Evolutionary conservation across 2,113 vertebrate species (phyloP).

Genomic region (Equus quagga): DNA sequence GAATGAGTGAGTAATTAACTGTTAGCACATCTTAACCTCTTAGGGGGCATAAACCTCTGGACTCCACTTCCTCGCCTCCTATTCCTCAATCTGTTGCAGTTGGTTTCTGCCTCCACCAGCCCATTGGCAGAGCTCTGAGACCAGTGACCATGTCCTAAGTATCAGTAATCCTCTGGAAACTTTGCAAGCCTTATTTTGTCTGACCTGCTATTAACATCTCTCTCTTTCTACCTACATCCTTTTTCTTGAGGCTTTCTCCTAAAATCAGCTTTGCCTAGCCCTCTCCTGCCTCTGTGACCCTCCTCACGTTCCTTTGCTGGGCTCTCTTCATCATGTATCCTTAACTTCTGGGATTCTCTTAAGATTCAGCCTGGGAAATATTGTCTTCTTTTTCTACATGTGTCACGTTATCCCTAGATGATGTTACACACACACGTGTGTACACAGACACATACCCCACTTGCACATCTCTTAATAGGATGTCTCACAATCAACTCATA

Average conservation of each 20-base stretch:
- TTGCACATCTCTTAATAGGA: not conserved
- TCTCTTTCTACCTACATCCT: not conserved
- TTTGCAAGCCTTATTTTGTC: not conserved
- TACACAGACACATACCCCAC: not conserved
- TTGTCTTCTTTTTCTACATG: not conserved
- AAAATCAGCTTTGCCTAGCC: not conserved
- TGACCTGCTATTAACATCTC: not conserved
- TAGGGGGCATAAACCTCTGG: not conserved
- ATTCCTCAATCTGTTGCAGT: not conserved
- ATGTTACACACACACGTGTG: not conserved
- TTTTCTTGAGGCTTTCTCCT: not conserved
- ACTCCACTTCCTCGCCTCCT: not conserved
- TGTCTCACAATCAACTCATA: not conserved
- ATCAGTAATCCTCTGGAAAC: not conserved
- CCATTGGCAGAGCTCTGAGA: not conserved
- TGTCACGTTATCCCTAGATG: not conserved
- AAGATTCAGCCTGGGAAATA: not conserved
- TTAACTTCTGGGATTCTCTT: not conserved
- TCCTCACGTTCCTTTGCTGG: not conserved
- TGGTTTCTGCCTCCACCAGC: not conserved
- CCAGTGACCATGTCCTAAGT: not conserved
- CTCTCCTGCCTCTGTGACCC: not conserved
- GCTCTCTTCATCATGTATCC: not conserved
- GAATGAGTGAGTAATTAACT: not conserved
- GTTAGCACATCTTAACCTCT: not conserved